Conservation (phyloP, 2,797 vertebrate genomes). For the Myotis pilosus region DNA sequence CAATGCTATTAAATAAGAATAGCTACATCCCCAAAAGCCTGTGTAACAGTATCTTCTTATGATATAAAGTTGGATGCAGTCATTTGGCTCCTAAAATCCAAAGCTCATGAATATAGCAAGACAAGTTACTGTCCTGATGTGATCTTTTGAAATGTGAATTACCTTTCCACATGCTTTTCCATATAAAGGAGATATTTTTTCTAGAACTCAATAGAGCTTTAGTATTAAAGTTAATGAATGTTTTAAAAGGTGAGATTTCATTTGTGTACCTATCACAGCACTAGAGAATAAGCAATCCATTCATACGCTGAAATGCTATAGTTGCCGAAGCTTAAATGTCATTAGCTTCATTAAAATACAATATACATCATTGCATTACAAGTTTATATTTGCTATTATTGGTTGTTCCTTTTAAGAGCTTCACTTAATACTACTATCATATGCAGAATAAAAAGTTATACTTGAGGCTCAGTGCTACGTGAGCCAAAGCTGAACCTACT, state of each 20-base stretch:
- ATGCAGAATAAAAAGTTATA: neutral
- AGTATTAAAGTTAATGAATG: constrained; percentile 9
- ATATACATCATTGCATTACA: neutral
- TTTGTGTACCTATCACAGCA: neutral
- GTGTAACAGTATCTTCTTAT: neutral
- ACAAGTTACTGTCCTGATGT: neutral
- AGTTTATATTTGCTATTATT: neutral
- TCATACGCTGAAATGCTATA: neutral
- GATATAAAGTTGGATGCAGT: neutral
- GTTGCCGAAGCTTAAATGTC: neutral
- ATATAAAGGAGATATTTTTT: neutral
- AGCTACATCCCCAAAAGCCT: neutral
- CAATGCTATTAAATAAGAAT: neutral
- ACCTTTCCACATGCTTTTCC: neutral
- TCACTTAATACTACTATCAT: neutral
- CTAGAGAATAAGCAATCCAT: neutral
- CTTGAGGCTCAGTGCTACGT: neutral
- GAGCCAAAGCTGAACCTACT: neutral
- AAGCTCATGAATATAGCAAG: constrained; percentile 19
- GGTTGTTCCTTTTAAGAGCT: neutral
- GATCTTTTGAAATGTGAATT: constrained; percentile 22
- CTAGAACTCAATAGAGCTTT: neutral
- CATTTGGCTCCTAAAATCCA: neutral
- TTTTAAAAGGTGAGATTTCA: constrained; percentile 5
- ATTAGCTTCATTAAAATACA: constrained; percentile 10